Conservation (phyloP, 2,113 vertebrate genomes). For the Alouatta palliata region DNA sequence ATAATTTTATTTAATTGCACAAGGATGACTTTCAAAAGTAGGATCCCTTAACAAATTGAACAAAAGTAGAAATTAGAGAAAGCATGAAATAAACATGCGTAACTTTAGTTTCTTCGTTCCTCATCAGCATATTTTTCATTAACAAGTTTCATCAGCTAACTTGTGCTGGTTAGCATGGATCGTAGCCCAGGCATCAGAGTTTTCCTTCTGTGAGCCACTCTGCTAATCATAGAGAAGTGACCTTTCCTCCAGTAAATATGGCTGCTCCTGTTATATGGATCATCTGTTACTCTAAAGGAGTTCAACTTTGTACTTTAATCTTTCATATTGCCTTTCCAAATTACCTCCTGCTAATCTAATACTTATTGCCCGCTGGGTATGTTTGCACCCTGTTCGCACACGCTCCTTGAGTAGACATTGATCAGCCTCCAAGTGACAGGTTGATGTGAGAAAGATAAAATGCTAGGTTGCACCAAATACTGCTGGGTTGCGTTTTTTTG, state of each 20-base stretch:
- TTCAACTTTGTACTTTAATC: background rate
- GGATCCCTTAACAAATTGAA: background rate
- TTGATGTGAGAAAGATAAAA: background rate
- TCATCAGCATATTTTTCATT: background rate
- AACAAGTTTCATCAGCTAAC: background rate
- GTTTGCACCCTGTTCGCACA: background rate
- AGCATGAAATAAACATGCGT: background rate
- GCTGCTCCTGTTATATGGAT: background rate
- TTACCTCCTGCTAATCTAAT: background rate
- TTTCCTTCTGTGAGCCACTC: background rate
- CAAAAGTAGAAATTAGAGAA: background rate
- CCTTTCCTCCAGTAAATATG: background rate
- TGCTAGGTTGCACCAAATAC: background rate
- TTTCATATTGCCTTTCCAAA: background rate
- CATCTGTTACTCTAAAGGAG: background rate
- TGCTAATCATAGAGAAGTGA: background rate
- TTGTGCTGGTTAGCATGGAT: rapidly evolving
- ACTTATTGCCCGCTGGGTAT: background rate
- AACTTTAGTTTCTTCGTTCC: background rate
- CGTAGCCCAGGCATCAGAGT: too few relatives aligned
- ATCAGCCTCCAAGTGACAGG: background rate
- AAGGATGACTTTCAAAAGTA: background rate
- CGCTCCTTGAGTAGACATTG: background rate
- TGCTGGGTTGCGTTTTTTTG: background rate
- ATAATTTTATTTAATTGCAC: background rate